These are phyloP conservation scores for Kryptolebias marmoratus DNA, from an alignment of 2,113 vertebrate species.

Conservation along the genomic window DNA sequence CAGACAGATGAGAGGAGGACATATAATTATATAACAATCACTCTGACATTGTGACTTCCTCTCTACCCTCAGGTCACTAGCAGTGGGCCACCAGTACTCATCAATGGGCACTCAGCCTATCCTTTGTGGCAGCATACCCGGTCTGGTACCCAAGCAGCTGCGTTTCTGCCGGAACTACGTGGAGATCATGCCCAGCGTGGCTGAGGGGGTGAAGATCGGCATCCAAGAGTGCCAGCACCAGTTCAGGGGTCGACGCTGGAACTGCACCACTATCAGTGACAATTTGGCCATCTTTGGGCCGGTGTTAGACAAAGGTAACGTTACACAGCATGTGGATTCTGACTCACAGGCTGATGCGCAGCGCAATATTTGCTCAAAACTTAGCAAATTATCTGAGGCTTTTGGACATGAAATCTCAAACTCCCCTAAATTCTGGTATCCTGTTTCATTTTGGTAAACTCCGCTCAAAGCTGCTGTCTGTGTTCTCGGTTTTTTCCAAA, in stretches of 20 bases:
- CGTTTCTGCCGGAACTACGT: slow-evolving; percentile 97
- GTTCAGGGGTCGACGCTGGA: slow-evolving; percentile 95
- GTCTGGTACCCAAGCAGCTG: slow-evolving; percentile 96
- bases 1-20: slow-evolving; percentile 16
- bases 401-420: not conserved
- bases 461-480: not conserved
- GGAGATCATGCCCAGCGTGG: slow-evolving; percentile 98
- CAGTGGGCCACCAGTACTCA: slow-evolving; percentile 92
- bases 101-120: slow-evolving; percentile 91
- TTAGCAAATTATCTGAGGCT: not conserved
- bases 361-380: not conserved
- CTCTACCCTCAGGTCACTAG: slow-evolving; percentile 86
- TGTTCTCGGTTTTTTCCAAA: not conserved
- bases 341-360: not conserved
- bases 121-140: slow-evolving; percentile 93
- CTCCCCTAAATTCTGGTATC: not conserved
- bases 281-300: slow-evolving; percentile 97
- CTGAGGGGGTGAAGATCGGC: slow-evolving; percentile 93
- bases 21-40: slow-evolving; percentile 23
- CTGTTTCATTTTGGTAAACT: not conserved
- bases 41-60: slow-evolving; percentile 39
- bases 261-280: slow-evolving; percentile 93
- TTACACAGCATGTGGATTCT: not conserved
- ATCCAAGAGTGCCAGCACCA: slow-evolving; percentile 98
- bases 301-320: slow-evolving; percentile 93